phyloP scores from a whole-genome alignment of 2,797 vertebrate genomes.

The Diceros bicornis region DNA sequence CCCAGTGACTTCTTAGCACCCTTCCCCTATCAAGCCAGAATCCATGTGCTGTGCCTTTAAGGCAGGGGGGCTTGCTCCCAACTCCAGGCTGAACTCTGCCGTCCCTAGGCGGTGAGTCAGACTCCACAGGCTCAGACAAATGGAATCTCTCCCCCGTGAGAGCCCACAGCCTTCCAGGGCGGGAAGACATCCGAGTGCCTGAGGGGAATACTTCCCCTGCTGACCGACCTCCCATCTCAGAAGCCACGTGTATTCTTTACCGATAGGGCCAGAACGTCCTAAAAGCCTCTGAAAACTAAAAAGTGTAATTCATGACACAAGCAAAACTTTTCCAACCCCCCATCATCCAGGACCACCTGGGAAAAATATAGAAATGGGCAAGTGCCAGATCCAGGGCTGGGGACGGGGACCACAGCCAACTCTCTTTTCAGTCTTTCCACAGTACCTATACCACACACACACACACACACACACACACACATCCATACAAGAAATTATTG shows the following conservation, averaged over 20 bases:
- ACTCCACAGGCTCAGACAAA: constrained; percentile 44
- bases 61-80: background rate
- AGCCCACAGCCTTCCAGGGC: background rate
- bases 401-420: background rate
- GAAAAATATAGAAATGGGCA: background rate
- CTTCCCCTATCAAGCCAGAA: background rate
- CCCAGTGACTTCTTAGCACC: background rate
- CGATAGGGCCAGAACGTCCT: background rate
- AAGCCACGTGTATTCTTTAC: background rate
- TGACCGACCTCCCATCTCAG: background rate
- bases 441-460: background rate
- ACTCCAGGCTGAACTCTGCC: constrained; percentile 7
- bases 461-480: background rate
- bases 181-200: background rate
- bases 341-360: background rate
- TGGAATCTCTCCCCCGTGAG: constrained; percentile 65
- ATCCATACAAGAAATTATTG: background rate
- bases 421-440: background rate
- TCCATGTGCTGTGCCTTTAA: constrained; percentile 75
- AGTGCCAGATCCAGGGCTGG: background rate
- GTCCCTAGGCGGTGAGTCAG: constrained; percentile 62
- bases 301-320: constrained; percentile 28
- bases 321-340: background rate
- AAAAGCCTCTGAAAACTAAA: constrained; percentile 48
- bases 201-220: background rate